These are phyloP conservation scores for Anastatus disparis DNA, from an alignment of 1,140 invertebrate species.

Conservation along the genomic window DNA sequence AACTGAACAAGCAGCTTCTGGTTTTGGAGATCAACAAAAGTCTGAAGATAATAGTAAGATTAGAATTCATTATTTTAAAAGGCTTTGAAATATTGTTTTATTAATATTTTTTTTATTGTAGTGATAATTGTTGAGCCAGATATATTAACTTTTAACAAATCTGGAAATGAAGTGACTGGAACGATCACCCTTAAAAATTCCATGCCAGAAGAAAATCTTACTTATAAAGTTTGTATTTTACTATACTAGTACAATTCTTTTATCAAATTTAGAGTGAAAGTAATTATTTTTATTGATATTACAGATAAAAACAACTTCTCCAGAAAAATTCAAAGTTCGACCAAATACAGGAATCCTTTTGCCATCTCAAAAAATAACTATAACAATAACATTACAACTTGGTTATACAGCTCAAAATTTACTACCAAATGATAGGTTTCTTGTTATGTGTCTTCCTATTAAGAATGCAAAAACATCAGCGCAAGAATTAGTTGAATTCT, in stretches of 20 bases:
- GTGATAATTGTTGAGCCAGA: conserved; percentile 68
- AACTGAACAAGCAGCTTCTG: conserved; percentile 43
- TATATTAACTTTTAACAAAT: conserved; percentile 70
- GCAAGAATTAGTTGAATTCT: conserved; percentile 70
- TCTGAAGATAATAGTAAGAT: conserved; percentile 53
- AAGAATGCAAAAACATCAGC: conserved; percentile 62
- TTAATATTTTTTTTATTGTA: conserved; percentile 47
- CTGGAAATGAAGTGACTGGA: conserved; percentile 73
- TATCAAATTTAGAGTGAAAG: background rate
- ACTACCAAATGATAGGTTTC: conserved; percentile 74
- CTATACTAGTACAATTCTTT: background rate
- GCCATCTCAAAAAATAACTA: conserved; percentile 65
- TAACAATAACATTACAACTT: conserved; percentile 69
- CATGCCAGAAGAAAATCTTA: conserved; percentile 71
- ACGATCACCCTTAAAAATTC: conserved; percentile 77
- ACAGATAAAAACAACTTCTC: conserved; percentile 79
- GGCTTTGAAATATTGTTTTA: conserved; percentile 15
- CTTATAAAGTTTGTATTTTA: conserved; percentile 73
- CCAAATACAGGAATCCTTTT: conserved; percentile 82
- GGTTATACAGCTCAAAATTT: conserved; percentile 68
- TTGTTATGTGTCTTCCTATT: conserved; percentile 75
- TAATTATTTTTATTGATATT: conserved; percentile 45
- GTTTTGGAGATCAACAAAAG: conserved; percentile 54
- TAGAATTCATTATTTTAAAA: conserved; percentile 18
- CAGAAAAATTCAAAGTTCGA: conserved; percentile 90